These are phyloP conservation scores for Propithecus perrieri DNA, from an alignment of 2,797 vertebrate species.

Conservation along the genomic window DNA sequence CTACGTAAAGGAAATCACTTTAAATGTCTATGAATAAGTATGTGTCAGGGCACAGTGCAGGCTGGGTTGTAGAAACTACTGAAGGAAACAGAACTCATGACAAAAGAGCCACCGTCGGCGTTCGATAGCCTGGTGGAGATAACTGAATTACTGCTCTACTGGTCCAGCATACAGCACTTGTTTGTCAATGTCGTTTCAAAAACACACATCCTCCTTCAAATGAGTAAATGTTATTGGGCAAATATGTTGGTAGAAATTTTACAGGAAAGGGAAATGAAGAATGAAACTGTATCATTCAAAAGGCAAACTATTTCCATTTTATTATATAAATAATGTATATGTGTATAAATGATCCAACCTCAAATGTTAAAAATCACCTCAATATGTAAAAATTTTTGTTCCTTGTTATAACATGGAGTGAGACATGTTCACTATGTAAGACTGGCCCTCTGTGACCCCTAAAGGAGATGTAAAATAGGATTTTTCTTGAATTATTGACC, in stretches of 20 bases:
- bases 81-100: not conserved
- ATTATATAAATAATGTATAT: not conserved
- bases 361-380: not conserved
- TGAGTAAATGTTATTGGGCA: not conserved
- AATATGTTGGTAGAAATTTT: not conserved
- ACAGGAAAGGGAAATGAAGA: not conserved
- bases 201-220: not conserved
- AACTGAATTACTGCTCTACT: not conserved
- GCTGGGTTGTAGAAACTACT: not conserved
- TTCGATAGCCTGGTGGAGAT: not conserved
- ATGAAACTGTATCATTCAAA: not conserved
- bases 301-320: slow-evolving; percentile 29
- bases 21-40: slow-evolving; percentile 47
- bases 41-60: not conserved
- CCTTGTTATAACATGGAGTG: not conserved
- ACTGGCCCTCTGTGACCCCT: slow-evolving; percentile 6
- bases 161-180: not conserved
- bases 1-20: slow-evolving; percentile 62
- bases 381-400: not conserved
- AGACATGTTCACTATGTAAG: slow-evolving; percentile 34
- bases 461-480: slow-evolving; percentile 59
- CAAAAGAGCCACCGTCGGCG: not conserved
- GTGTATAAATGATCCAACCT: not conserved
- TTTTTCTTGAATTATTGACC: slow-evolving; percentile 60
- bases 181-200: slow-evolving; percentile 17